A percentile compares a stretch with the other conserved stretches of the same genome.
Evolutionary conservation across 2,888 invertebrate genomes (phyloP).

Genomic region (Gymnosoma rotundatum): DNA sequence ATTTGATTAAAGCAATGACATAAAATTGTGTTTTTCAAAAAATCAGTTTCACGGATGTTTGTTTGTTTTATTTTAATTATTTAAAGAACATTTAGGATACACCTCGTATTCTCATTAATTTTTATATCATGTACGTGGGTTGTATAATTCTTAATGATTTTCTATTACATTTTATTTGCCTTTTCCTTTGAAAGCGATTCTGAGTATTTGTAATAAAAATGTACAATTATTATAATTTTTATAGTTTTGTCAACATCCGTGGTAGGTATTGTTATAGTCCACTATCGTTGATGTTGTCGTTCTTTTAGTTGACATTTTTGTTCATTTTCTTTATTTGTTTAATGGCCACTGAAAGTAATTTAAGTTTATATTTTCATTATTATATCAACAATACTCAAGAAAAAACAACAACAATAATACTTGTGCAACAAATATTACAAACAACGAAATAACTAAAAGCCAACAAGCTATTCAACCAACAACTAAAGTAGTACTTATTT

Average conservation of each 20-base stretch:
- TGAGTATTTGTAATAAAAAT: constrained; percentile 18
- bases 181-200: constrained; percentile 11
- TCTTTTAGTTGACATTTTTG: constrained; percentile 16
- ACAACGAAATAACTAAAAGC: constrained; percentile 29
- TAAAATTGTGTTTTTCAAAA: too few relatives aligned
- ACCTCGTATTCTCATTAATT: background rate
- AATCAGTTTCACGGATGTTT: too few relatives aligned
- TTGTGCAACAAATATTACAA: constrained; percentile 6
- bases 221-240: constrained; percentile 33
- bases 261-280: constrained; percentile 4
- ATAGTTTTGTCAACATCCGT: constrained; percentile 24
- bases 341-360: constrained; percentile 47
- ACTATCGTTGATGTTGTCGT: background rate
- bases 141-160: constrained; percentile 21
- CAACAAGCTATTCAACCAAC: constrained; percentile 50
- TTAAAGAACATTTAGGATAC: too few relatives aligned
- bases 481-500: constrained; percentile 44
- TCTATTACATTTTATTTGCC: background rate
- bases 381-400: constrained; percentile 17
- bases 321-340: constrained; percentile 57
- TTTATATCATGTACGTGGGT: constrained; percentile 4
- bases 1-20: too few relatives aligned
- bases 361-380: constrained; percentile 42
- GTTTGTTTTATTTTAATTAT: too few relatives aligned
- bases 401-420: constrained; percentile 1